Evolutionary conservation across 1,140 invertebrate genomes (phyloP).

Genomic region (Euschistus heros): DNA sequence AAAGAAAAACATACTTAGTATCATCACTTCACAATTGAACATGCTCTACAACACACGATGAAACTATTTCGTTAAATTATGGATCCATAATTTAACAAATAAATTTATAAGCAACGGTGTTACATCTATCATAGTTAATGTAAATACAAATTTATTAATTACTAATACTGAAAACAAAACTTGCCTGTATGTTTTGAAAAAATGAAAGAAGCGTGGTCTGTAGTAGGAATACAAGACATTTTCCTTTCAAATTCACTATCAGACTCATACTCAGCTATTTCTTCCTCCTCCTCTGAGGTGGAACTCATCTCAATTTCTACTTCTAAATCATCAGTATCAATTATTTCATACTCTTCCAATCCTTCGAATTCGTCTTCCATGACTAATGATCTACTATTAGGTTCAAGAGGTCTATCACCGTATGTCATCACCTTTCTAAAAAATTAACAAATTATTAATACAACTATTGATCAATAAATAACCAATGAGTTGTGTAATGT

Average conservation of each 20-base stretch:
- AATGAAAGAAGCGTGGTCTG: background rate
- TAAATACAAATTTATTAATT: no score
- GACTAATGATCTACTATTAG: background rate
- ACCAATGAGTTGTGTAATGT: no score
- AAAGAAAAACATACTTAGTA: no score
- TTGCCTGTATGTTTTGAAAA: background rate
- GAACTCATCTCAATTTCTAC: background rate
- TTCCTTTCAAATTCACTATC: background rate
- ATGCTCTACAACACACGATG: no score
- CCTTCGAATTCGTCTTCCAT: constrained; percentile 11
- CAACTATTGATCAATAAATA: no score
- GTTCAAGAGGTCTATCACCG: background rate
- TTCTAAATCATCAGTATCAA: background rate
- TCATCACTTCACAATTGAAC: no score
- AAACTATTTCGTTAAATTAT: no score
- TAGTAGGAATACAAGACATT: constrained; percentile 4
- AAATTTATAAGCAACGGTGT: no score
- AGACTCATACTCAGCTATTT: background rate
- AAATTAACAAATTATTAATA: background rate
- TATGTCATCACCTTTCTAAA: constrained; percentile 6
- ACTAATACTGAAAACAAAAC: background rate
- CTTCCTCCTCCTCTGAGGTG: background rate
- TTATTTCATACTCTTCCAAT: background rate
- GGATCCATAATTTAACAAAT: no score
- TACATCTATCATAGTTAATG: no score